These are phyloP conservation scores for Oryzias sinensis DNA, from an alignment of 2,797 vertebrate species.

Conservation along the genomic window DNA sequence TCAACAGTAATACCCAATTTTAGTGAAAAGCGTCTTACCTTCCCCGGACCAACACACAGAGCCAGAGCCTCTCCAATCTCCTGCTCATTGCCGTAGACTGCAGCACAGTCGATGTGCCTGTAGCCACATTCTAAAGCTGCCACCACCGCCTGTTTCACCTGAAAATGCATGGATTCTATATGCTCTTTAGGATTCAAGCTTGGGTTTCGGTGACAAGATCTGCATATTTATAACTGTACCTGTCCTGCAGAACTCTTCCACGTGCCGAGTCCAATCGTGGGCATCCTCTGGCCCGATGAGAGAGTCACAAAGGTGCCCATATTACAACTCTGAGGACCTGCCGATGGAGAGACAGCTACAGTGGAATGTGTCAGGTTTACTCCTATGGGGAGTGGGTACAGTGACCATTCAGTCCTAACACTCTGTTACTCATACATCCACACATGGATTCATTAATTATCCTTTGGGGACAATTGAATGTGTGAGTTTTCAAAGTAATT, in stretches of 20 bases:
- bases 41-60: slow-evolving; percentile 65
- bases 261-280: slow-evolving; percentile 74
- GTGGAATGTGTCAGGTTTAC: slow-evolving; percentile 17
- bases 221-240: slow-evolving; percentile 41
- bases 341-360: slow-evolving; percentile 16
- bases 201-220: background rate
- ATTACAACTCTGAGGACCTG: slow-evolving; percentile 18
- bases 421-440: slow-evolving; percentile 54
- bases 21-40: slow-evolving; percentile 55
- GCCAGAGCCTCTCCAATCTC: slow-evolving; percentile 76
- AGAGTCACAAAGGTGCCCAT: slow-evolving; percentile 68
- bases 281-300: slow-evolving; percentile 70
- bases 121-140: slow-evolving; percentile 77
- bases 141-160: slow-evolving; percentile 77
- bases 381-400: slow-evolving; percentile 2
- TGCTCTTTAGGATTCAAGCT: background rate
- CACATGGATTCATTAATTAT: slow-evolving; percentile 52
- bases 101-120: slow-evolving; percentile 79
- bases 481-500: no score
- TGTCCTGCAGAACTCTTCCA: slow-evolving; percentile 79
- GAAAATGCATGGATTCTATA: slow-evolving; percentile 15
- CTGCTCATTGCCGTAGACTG: slow-evolving; percentile 75
- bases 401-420: slow-evolving; percentile 41
- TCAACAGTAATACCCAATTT: background rate
- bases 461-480: background rate